Conservation (phyloP, 1,140 invertebrate species). For the Megathymus violae region DNA sequence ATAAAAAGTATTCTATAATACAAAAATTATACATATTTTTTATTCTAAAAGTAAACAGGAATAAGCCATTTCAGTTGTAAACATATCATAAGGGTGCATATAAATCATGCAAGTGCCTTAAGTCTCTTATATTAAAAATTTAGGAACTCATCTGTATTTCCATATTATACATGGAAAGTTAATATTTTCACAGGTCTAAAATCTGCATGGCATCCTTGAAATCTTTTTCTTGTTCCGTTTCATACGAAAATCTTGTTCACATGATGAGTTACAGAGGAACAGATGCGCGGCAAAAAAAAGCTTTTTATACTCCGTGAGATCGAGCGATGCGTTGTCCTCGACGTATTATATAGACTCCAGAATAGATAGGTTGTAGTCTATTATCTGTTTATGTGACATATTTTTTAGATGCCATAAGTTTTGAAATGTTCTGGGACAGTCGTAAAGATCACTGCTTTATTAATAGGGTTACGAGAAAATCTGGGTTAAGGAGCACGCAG, state of each 20-base stretch:
- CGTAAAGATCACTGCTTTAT: conserved; percentile 1
- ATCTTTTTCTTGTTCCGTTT: not conserved
- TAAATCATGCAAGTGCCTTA: no score
- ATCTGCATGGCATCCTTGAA: not conserved
- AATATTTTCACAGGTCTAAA: no score
- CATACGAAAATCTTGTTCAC: conserved; percentile 13
- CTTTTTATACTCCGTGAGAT: not conserved
- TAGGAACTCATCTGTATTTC: no score
- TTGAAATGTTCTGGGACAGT: conserved; percentile 12
- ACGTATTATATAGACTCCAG: conserved; percentile 50
- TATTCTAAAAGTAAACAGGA: no score
- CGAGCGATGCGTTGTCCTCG: conserved; percentile 31
- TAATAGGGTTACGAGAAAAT: not conserved
- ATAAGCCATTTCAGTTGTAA: no score
- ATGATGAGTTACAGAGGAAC: conserved; percentile 64
- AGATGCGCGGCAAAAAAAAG: conserved; percentile 43
- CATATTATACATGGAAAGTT: no score
- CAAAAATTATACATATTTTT: no score
- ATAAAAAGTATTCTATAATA: no score
- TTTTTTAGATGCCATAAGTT: conserved; percentile 29
- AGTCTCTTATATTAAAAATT: no score
- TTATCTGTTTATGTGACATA: conserved; percentile 30
- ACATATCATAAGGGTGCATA: no score
- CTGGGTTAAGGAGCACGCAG: not conserved
- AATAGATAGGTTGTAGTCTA: conserved; percentile 49